Conservation (phyloP, 2,113 vertebrate species). For the Notiomystis cincta region DNA sequence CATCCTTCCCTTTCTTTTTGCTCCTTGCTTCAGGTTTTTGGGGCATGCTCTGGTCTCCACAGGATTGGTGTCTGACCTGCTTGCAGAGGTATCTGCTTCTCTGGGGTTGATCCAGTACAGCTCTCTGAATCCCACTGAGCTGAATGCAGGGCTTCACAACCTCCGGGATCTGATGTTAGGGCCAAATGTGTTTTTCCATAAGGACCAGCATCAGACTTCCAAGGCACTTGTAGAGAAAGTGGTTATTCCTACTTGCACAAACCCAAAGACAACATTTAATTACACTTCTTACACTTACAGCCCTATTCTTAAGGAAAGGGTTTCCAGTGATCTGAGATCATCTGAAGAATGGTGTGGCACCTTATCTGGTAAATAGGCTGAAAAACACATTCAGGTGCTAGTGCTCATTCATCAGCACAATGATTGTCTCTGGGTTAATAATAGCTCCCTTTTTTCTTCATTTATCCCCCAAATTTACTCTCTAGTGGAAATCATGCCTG, state of each 20-base stretch:
- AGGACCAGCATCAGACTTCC: neutral
- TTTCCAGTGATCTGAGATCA: neutral
- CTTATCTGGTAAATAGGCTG: neutral
- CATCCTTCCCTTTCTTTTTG: neutral
- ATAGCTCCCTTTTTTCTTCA: neutral
- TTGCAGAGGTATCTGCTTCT: neutral
- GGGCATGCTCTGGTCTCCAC: neutral
- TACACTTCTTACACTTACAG: neutral
- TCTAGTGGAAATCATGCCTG: neutral
- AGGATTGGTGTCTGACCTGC: neutral
- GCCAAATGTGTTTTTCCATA: neutral
- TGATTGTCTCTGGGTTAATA: neutral
- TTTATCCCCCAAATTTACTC: neutral
- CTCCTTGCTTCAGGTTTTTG: neutral
- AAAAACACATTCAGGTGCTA: neutral
- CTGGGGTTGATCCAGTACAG: fast-evolving
- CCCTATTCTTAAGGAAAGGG: neutral
- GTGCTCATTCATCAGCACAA: neutral
- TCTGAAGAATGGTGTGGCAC: neutral
- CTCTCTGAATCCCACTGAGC: neutral
- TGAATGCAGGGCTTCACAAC: neutral
- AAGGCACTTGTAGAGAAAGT: neutral
- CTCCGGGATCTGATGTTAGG: neutral
- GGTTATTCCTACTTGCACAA: neutral
- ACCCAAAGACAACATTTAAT: neutral